A percentile compares a stretch with the other conserved stretches of the same genome.
Evolutionary conservation across 2,888 invertebrate genomes (phyloP).

Genomic region (Ochropacha duplaris): DNA sequence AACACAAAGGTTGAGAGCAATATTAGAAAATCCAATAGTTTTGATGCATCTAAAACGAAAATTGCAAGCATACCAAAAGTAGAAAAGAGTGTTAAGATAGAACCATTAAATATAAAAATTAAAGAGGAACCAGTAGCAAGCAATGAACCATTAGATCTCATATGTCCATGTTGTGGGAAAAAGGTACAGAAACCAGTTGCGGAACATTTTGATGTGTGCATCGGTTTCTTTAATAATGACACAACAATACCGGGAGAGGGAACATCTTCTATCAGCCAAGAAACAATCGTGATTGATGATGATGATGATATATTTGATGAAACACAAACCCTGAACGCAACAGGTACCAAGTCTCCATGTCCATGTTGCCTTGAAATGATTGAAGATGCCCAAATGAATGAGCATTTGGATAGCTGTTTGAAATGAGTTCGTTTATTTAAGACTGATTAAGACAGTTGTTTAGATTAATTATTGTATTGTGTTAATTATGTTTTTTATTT

Average conservation of each 20-base stretch:
- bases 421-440: conserved; percentile 11
- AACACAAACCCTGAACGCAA: conserved; percentile 62
- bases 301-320: conserved; percentile 64
- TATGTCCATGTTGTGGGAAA: conserved; percentile 74
- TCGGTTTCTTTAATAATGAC: conserved; percentile 69
- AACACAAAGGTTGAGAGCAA: background rate
- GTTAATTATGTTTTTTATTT: conserved; percentile 5
- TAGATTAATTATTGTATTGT: background rate
- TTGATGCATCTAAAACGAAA: background rate
- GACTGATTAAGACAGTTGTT: background rate
- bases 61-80: background rate
- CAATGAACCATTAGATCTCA: conserved; percentile 23
- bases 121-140: conserved; percentile 24
- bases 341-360: conserved; percentile 79
- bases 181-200: conserved; percentile 53
- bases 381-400: conserved; percentile 79
- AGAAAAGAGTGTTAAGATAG: background rate
- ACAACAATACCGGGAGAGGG: conserved; percentile 63
- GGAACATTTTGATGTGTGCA: conserved; percentile 79
- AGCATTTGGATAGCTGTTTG: conserved; percentile 81
- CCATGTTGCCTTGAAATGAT: conserved; percentile 84
- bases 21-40: conserved; percentile 6
- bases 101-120: conserved; percentile 8
- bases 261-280: conserved; percentile 43
- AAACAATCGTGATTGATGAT: conserved; percentile 54